phyloP scores from a whole-genome alignment of 2,113 vertebrate genomes.

The Menura novaehollandiae region DNA sequence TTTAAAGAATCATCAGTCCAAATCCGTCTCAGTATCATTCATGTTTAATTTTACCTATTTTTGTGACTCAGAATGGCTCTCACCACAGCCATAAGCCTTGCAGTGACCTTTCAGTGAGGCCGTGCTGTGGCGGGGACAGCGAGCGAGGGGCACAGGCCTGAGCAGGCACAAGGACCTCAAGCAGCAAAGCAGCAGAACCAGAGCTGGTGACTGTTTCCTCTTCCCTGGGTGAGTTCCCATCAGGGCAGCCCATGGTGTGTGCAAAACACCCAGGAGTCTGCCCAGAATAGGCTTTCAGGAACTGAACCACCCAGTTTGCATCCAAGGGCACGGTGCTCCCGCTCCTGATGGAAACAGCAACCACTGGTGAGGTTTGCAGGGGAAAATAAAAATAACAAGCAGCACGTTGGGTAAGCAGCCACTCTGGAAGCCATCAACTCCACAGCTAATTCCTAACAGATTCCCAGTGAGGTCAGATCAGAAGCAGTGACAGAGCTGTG shows the following conservation, averaged over 20 bases:
- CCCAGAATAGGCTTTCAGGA: background rate
- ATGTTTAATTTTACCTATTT: background rate
- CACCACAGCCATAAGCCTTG: background rate
- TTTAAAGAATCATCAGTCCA: background rate
- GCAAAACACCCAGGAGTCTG: background rate
- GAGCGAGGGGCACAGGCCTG: background rate
- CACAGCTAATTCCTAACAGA: background rate
- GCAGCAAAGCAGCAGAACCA: background rate
- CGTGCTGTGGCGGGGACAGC: background rate
- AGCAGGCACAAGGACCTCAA: accelerated
- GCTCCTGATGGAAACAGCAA: background rate
- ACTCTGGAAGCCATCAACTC: background rate
- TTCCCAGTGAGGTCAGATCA: background rate
- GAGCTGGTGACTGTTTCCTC: background rate
- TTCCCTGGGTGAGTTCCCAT: background rate
- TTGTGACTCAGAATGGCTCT: background rate
- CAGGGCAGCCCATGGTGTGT: background rate
- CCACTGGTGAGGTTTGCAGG: background rate
- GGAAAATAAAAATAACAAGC: background rate
- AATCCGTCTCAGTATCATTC: background rate
- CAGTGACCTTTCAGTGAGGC: background rate
- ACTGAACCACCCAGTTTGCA: background rate
- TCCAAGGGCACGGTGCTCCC: background rate
- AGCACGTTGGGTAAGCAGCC: background rate
- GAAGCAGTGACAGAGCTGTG: background rate